These are phyloP conservation scores for Micrastur ruficollis DNA, from an alignment of 2,797 vertebrate species.

Conservation along the genomic window DNA sequence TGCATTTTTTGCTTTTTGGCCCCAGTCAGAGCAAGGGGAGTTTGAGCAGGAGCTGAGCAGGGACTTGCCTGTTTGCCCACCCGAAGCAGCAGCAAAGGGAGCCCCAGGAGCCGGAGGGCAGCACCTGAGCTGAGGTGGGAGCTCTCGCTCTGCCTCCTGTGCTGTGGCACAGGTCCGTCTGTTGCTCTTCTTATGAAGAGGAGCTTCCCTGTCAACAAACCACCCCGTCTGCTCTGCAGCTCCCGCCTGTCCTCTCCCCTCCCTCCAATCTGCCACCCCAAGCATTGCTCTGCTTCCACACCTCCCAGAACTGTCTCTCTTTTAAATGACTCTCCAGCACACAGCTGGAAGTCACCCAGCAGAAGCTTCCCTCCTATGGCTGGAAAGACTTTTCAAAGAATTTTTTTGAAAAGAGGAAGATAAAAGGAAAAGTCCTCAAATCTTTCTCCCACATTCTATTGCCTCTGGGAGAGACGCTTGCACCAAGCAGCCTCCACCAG, in stretches of 20 bases:
- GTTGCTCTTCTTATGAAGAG: neutral
- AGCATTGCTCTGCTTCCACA: neutral
- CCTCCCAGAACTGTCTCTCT: neutral
- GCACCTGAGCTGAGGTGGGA: neutral
- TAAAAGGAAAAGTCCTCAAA: neutral
- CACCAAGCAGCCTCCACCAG: neutral
- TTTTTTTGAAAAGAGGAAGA: neutral
- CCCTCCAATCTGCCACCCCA: neutral
- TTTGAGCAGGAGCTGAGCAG: neutral
- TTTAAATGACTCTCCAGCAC: neutral
- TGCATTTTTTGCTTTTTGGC: neutral
- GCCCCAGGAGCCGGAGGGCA: neutral
- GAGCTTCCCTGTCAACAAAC: neutral
- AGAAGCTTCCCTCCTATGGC: neutral
- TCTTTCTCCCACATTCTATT: neutral
- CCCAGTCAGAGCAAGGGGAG: neutral
- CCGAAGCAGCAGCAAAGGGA: neutral
- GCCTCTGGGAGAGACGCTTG: neutral
- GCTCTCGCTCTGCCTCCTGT: fast-evolving
- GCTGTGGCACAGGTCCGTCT: neutral
- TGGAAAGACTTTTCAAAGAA: neutral
- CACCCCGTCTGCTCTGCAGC: fast-evolving
- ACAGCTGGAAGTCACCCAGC: neutral
- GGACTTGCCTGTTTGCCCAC: neutral
- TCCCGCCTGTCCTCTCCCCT: neutral